Evolutionary conservation across 2,113 vertebrate genomes (phyloP).

Genomic region (Blennius ocellaris): DNA sequence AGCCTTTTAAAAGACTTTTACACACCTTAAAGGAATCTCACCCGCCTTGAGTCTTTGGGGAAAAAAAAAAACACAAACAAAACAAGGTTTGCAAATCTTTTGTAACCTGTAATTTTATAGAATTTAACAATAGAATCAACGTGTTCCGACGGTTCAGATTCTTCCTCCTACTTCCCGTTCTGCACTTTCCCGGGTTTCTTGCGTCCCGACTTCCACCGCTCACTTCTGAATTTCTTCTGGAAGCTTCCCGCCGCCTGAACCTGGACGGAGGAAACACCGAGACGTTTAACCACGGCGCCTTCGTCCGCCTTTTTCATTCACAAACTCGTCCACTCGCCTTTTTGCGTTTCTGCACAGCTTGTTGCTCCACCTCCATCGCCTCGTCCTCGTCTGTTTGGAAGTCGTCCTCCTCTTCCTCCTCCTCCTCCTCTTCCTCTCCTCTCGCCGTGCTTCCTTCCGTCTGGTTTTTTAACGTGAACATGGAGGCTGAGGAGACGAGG

Average conservation of each 20-base stretch:
- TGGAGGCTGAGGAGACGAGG: constrained; percentile 55
- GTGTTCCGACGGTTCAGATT: neutral
- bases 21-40: too few relatives aligned
- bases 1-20: too few relatives aligned
- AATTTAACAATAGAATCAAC: too few relatives aligned
- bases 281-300: too few relatives aligned
- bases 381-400: constrained; percentile 82
- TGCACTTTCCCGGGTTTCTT: constrained; percentile 59
- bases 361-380: constrained; percentile 74
- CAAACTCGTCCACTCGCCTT: constrained; percentile 82
- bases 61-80: too few relatives aligned
- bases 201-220: constrained; percentile 66
- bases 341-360: constrained; percentile 76
- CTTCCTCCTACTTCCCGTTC: constrained; percentile 64
- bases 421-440: neutral
- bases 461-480: constrained; percentile 69
- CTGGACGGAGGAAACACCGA: constrained; percentile 50
- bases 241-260: constrained; percentile 65
- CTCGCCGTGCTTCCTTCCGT: constrained; percentile 26
- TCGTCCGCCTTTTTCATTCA: too few relatives aligned
- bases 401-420: constrained; percentile 51
- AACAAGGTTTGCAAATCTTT: too few relatives aligned
- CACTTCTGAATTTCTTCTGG: constrained; percentile 81
- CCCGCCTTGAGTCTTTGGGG: too few relatives aligned
- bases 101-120: too few relatives aligned